Base-by-base conservation (phyloP, 2,888 invertebrate genomes). In the Stenchaetothrips biformis region DNA sequence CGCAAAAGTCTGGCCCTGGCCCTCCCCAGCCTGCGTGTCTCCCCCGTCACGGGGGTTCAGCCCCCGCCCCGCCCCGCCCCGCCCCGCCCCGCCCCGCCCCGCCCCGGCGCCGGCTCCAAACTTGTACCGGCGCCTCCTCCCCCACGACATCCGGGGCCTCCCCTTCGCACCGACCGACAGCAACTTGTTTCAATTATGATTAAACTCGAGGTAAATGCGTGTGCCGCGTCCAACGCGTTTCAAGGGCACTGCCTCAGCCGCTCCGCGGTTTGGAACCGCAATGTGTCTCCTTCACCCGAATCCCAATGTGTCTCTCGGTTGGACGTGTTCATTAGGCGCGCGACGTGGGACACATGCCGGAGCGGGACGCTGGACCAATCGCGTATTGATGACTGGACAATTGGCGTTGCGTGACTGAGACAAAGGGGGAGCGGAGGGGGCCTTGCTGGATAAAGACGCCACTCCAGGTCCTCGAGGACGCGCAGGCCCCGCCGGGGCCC, bases 21-120 rank as follows among this genome's bases (percentile, higher is more conserved):
- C 2, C 59, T 16, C 48, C 59, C 47, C 49, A 13, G 49, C 4
- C 37, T 37, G 37, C 37, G 37, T 37, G 37, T 37, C 37, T 37
- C n/a, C n/a, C n/a, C 11, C 53, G 9, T 16, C 53, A 11, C 53
- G 37, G 59, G 16, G 74, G 80, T 47, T 25, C 49, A n/a, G 79
- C 53, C 53, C 78, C 25, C n/a, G 79, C 21, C 48, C 25, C 79
- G n/a, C 80, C 21, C 49, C 59, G 27, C 80, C 48, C 53, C 48
- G 84, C 84, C 84, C 84, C 84, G 84, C 81, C 80, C 82, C 82
- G 81, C 82, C 82, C 82, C 81, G 81, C 11, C 16, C 80, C 83
- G 82, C 82, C 83, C 83, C 82, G 82, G 82, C 83, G 82, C 81
- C 81, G 81, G 82, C 83, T 82, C 82, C 80, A 81, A 81, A 59